Evolutionary conservation across 2,888 invertebrate genomes (phyloP).

Genomic region (Pyrgus malvae): DNA sequence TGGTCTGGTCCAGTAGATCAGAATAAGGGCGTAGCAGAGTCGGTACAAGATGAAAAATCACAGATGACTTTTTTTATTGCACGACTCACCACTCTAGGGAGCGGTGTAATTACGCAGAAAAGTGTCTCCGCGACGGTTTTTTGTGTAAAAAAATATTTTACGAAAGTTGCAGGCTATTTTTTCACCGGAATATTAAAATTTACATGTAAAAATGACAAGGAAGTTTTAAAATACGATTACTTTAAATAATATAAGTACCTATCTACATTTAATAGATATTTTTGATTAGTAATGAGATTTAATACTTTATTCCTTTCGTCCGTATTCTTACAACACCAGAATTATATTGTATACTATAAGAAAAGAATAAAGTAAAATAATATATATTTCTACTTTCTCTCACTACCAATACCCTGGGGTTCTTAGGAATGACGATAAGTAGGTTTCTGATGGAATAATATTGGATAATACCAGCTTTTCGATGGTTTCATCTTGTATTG

Average conservation of each 20-base stretch:
- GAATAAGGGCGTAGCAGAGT: constrained; percentile 53
- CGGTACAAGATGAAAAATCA: constrained; percentile 76
- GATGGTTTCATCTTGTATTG: too few relatives aligned
- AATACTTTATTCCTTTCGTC: background rate
- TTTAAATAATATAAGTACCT: background rate
- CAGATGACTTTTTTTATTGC: constrained; percentile 73
- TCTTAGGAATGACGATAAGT: too few relatives aligned
- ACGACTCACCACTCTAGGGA: constrained; percentile 62
- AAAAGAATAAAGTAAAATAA: too few relatives aligned
- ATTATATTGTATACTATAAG: too few relatives aligned
- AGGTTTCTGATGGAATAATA: too few relatives aligned
- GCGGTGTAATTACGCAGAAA: constrained; percentile 58
- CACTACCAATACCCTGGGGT: too few relatives aligned
- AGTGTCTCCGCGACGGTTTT: constrained; percentile 41
- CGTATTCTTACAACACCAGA: background rate
- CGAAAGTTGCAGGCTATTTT: background rate
- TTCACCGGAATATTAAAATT: too few relatives aligned
- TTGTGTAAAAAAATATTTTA: constrained; percentile 3
- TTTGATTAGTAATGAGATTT: too few relatives aligned
- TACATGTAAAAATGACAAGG: too few relatives aligned
- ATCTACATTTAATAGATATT: too few relatives aligned
- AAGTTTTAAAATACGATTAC: background rate
- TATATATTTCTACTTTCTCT: too few relatives aligned
- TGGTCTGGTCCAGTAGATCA: constrained; percentile 36
- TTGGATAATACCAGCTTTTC: too few relatives aligned